Base-by-base conservation (phyloP, 92 coral and sea anemone genomes). In the Galaxea fascicularis region DNA sequence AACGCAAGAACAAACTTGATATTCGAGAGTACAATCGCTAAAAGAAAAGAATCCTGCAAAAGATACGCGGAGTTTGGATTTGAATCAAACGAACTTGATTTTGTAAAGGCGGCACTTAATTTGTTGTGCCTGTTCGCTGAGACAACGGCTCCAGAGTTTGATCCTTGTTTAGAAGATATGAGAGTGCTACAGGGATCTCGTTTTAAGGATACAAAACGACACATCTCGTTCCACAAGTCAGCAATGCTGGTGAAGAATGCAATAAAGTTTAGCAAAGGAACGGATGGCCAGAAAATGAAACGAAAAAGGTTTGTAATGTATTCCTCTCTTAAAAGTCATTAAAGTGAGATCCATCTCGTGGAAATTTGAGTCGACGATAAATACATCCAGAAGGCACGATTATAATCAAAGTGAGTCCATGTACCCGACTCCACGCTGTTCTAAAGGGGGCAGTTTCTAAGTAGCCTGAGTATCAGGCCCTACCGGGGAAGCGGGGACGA, bases 81-180 rank as follows among this genome's bases (percentile, higher is more conserved):
- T 69, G 86, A 91, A 70, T 49, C 77, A 25, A 62, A 54, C n/a
- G 98, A 94, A 54, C 60, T 92, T 4, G 82, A 94, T 8, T 94
- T 94, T 47, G 85, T 94, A 13, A 78, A 63, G 20, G 92, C 74
- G 29, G 80, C 93, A 25, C 62, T 94, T 3, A 69, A 79, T 15
- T 77, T 94, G 66, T 24, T 94, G 15, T 35, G 84, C 39, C 25
- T 74, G 5, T 80, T 94, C 27, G 95, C 89, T 5, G 63, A 80
- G n/a, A 73, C 82, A 2, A 93, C 92, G 30, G 91, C 92, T 7
- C 89, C 88, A 9, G 90, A 89, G 27, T 94, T 92, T 71, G 90
- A 94, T 24, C 95, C 93, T 0, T 68, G 65, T 49, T 21, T 65
- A 1, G 98, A 94, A 75, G 98, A 94, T 45, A 14, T 89, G 51